Conservation (phyloP, 2,797 vertebrate species). For the Hirundo rustica region DNA sequence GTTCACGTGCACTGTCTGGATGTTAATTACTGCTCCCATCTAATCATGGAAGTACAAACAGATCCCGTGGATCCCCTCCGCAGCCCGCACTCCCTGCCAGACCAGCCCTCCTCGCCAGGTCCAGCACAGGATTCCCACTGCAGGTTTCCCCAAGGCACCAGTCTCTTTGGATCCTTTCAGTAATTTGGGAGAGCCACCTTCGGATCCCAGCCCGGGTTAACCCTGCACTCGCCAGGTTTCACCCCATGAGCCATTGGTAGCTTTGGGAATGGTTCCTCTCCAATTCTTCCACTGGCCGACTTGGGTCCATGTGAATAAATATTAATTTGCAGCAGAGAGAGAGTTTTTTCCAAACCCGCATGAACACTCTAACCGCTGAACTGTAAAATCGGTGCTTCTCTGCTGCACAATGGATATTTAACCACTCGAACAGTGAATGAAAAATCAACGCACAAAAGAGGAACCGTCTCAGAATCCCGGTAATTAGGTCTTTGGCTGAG, state of each 20-base stretch:
- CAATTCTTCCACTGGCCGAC: not conserved
- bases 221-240: accelerated
- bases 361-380: not conserved
- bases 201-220: not conserved
- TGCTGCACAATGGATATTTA: not conserved
- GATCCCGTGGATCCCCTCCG: too few species aligned
- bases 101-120: not conserved
- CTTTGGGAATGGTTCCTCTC: not conserved
- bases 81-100: not conserved
- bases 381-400: not conserved
- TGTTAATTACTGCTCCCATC: not conserved
- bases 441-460: not conserved
- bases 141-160: too few species aligned
- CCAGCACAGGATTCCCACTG: not conserved
- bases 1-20: not conserved
- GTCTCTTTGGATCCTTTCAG: not conserved
- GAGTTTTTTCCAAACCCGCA: not conserved
- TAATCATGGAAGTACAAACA: not conserved
- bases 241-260: not conserved
- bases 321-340: not conserved
- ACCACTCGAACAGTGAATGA: not conserved
- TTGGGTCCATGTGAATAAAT: not conserved
- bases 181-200: not conserved
- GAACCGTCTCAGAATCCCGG: not conserved
- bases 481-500: not conserved